Percentiles rank a stretch among this genome's conserved stretches.
These are phyloP conservation scores for Drosophila maculinotata DNA, from an alignment of 2,888 invertebrate genomes.

Conservation along the genomic window DNA sequence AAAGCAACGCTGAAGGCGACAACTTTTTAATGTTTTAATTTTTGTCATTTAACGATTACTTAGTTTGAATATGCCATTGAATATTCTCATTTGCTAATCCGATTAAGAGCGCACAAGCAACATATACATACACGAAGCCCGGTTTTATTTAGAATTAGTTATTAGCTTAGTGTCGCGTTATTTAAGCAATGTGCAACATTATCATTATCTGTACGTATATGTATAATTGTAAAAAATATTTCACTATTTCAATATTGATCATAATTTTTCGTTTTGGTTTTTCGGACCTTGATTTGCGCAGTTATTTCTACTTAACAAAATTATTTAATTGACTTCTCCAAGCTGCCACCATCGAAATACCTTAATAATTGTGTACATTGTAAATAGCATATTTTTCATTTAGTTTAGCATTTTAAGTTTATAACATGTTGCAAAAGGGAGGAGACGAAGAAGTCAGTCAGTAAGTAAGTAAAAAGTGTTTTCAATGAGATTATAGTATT, in stretches of 20 bases:
- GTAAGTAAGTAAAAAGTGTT: constrained; percentile 36
- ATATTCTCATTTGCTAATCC: constrained; percentile 9
- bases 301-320: constrained; percentile 7
- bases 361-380: constrained; percentile 53
- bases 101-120: constrained; percentile 51
- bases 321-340: constrained; percentile 42
- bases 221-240: constrained; percentile 28
- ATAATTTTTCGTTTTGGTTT: constrained; percentile 21
- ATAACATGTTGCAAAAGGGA: constrained; percentile 16
- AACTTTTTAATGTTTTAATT: constrained; percentile 13
- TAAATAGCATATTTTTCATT: constrained; percentile 51
- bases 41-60: constrained; percentile 22
- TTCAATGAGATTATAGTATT: constrained; percentile 68
- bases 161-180: constrained; percentile 57
- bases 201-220: constrained; percentile 52
- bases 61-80: constrained; percentile 17
- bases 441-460: constrained; percentile 22
- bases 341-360: constrained; percentile 61
- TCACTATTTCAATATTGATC: constrained; percentile 22
- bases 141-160: constrained; percentile 69
- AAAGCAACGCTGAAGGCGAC: constrained; percentile 19
- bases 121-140: constrained; percentile 28
- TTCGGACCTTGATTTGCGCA: constrained; percentile 29
- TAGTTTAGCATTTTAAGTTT: constrained; percentile 52
- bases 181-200: constrained; percentile 70